Evolutionary conservation across 1,140 invertebrate species (phyloP).

Genomic region (Solenopsis invicta): DNA sequence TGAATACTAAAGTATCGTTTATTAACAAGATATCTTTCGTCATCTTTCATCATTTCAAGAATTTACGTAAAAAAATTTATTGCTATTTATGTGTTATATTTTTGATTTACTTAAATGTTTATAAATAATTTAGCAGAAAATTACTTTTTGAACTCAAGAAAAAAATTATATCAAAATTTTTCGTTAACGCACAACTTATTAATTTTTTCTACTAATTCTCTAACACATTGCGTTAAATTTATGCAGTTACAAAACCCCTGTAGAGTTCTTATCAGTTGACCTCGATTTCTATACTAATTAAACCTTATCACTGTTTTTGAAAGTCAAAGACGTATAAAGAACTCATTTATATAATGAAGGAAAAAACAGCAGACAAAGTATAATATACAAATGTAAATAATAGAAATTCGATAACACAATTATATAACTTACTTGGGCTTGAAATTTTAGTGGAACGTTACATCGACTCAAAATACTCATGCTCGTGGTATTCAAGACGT

Average conservation of each 20-base stretch:
- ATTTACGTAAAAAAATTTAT: background rate
- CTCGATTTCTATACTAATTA: slow-evolving; percentile 11
- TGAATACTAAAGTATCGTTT: too few relatives aligned
- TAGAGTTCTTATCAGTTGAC: slow-evolving; percentile 28
- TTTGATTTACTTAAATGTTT: background rate
- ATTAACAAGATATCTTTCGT: too few relatives aligned
- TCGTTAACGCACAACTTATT: background rate
- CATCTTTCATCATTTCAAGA: background rate
- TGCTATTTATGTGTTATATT: background rate
- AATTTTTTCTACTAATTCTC: background rate
- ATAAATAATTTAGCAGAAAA: background rate
- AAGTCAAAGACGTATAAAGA: background rate
- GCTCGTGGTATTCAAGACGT: slow-evolving; percentile 51
- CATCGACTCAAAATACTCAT: slow-evolving; percentile 59
- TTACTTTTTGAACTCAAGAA: background rate
- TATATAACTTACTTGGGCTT: slow-evolving; percentile 43
- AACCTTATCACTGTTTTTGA: background rate
- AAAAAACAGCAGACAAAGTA: background rate
- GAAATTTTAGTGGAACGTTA: slow-evolving; percentile 37
- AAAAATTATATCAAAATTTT: background rate
- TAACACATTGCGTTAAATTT: background rate
- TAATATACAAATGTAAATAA: background rate
- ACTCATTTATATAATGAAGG: background rate
- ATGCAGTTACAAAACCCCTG: background rate
- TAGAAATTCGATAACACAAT: slow-evolving; percentile 10